These are phyloP conservation scores for Scyliorhinus canicula DNA, from an alignment of 2,797 vertebrate genomes.

Conservation along the genomic window DNA sequence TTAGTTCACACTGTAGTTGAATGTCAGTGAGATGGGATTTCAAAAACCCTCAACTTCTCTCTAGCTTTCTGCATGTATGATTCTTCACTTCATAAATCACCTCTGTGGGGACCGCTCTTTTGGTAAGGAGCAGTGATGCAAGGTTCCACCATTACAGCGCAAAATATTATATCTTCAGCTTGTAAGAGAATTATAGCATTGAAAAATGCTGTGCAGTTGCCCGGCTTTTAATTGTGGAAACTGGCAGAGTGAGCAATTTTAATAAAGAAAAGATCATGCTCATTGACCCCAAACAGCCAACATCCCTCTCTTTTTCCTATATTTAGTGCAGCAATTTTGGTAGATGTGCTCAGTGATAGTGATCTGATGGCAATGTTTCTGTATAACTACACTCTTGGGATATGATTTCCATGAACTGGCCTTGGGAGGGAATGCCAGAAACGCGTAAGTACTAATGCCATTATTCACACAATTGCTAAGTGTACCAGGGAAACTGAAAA, in stretches of 20 bases:
- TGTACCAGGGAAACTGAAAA: constrained; percentile 17
- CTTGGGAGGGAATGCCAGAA: constrained; percentile 11
- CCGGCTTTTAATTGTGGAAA: constrained; percentile 16
- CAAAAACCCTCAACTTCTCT: background rate
- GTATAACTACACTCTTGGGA: background rate
- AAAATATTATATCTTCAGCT: background rate
- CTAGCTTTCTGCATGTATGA: background rate
- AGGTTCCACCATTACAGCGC: background rate
- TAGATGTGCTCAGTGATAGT: constrained; percentile 2
- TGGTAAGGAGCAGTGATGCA: background rate
- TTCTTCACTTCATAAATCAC: background rate
- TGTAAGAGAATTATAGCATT: background rate
- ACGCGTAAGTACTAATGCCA: constrained; percentile 19
- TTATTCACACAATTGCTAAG: constrained; percentile 25
- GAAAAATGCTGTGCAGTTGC: background rate
- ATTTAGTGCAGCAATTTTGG: background rate
- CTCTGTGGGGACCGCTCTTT: background rate
- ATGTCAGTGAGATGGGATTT: background rate
- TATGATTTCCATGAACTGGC: background rate
- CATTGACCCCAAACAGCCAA: background rate
- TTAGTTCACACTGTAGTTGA: background rate
- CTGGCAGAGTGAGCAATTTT: background rate
- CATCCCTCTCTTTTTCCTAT: constrained; percentile 7
- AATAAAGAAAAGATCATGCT: background rate
- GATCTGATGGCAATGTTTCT: background rate